These are phyloP conservation scores for Arge pagana DNA, from an alignment of 2,888 invertebrate genomes.

Conservation along the genomic window DNA sequence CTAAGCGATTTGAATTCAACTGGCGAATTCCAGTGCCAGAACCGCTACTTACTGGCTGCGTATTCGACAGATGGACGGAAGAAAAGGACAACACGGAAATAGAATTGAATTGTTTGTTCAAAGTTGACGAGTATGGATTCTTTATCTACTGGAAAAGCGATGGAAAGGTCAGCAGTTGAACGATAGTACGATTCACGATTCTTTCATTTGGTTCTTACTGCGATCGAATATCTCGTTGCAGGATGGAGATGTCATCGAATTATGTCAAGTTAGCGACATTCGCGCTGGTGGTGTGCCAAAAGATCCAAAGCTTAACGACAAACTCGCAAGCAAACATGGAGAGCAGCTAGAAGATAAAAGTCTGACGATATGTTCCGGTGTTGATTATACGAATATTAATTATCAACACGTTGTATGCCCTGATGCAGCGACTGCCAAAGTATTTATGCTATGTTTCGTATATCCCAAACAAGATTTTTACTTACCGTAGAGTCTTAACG, in stretches of 20 bases:
- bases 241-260: conserved; percentile 98
- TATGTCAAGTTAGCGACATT: conserved; percentile 98
- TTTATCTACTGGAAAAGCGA: conserved; percentile 99
- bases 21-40: conserved; percentile 97
- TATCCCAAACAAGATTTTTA: conserved; percentile 1
- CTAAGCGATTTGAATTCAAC: conserved; percentile 98
- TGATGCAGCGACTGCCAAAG: conserved; percentile 92
- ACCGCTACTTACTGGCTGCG: conserved; percentile 79
- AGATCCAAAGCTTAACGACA: conserved; percentile 81
- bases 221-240: conserved; percentile 59
- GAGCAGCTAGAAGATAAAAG: conserved; percentile 87
- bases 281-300: conserved; percentile 91
- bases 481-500: too few species aligned
- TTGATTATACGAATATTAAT: conserved; percentile 98
- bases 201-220: conserved; percentile 12
- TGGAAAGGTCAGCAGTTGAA: conserved; percentile 83
- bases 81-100: conserved; percentile 91
- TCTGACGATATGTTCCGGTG: conserved; percentile 95
- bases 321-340: conserved; percentile 80
- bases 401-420: conserved; percentile 97
- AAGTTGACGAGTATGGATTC: conserved; percentile 96
- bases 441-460: conserved; percentile 60
- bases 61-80: conserved; percentile 98
- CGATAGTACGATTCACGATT: too few species aligned
- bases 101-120: conserved; percentile 86